Base-by-base conservation (phyloP, 2,113 vertebrate genomes). In the Furnarius figulus region DNA sequence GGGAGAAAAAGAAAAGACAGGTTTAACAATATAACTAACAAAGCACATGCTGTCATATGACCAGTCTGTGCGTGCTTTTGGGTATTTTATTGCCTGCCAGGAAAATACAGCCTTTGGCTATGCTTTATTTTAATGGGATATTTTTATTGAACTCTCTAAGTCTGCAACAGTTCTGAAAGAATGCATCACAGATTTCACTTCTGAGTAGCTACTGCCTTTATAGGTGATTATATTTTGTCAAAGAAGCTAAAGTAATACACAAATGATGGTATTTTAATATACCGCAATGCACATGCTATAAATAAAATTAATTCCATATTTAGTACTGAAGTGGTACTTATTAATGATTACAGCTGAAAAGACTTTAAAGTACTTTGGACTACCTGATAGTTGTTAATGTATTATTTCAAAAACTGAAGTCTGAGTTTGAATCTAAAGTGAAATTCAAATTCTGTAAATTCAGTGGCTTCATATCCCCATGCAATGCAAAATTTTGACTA, bases 91-190 rank as follows among this genome's bases (percentile, higher is more conserved):
- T 90, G 59, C 59, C 89, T 90, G 95, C 92, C 89, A 97, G 96
- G 95, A 97, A 96, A 97, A 96, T 6, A 63, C 25, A 95, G 96
- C 96, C 96, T 94, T 91, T 87, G 94, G 97, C 95, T 71, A 97
- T 63, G 87, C 93, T 97, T 97, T 96, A 93, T 97, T 98, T 97
- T 97, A 98, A 98, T 97, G 94, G 96, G 96, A 66, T 93, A 93
- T 96, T 98, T 98, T 97, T 97, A 97, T 84, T 96, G 97, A 97
- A 98, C 89, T 96, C 92, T 92, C 86, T 42, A 96, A 95, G 95
- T 97, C 89, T 83, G 72, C 61, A 95, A 95, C 88, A 97, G 89
- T 97, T 97, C 93, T 98, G 93, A 97, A 97, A 97, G 91, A 97
- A 97, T 79, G 95, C 92, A 95, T 63, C 93, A 94, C 90, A 95